Conservation (phyloP, 2,797 vertebrate species). For the Hippopotamyrus pictus region DNA sequence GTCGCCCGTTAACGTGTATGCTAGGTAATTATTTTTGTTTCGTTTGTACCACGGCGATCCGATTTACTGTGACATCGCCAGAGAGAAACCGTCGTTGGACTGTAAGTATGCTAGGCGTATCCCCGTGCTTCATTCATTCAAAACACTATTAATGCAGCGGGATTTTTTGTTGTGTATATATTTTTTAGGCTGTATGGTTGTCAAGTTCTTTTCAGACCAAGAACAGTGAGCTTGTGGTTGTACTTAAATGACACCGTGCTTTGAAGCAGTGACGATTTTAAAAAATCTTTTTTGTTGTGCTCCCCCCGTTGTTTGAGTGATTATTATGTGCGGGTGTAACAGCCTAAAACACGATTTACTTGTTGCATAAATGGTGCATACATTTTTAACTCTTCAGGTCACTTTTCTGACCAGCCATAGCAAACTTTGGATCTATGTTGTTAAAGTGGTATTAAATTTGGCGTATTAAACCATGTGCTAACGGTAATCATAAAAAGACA, state of each 20-base stretch:
- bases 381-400: not conserved
- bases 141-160: not conserved
- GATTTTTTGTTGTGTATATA: not conserved
- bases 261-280: not conserved
- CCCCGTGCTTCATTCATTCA: not conserved
- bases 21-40: not conserved
- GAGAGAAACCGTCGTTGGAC: not conserved
- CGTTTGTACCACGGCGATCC: not conserved
- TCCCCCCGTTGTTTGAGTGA: not conserved
- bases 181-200: not conserved
- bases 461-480: not conserved
- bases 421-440: not conserved
- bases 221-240: not conserved
- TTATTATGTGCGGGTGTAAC: not conserved
- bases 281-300: not conserved
- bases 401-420: not conserved
- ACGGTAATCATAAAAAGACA: not conserved
- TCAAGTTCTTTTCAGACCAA: not conserved
- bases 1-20: not conserved
- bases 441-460: not conserved
- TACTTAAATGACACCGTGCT: not conserved
- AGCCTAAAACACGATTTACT: not conserved
- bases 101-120: not conserved
- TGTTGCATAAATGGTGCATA: not conserved
- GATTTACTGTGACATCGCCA: not conserved